Base-by-base conservation (phyloP, 2,888 invertebrate species). In the Cephus pygmeus region DNA sequence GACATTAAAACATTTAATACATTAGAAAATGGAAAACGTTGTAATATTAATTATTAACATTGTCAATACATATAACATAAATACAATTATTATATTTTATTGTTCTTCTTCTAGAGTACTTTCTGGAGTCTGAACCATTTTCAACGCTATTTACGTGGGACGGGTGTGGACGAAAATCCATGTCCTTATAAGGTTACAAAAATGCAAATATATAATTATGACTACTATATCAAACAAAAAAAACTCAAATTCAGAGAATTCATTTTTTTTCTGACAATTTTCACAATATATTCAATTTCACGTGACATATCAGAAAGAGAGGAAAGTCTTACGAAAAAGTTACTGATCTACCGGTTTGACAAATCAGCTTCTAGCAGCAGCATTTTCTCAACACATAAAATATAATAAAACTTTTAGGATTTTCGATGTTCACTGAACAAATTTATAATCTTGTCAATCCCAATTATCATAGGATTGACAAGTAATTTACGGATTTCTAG, bases 281-380 rank as follows among this genome's bases (percentile, higher is more conserved):
- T 34, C 12, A 23, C 23, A 30, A 34, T 3, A 12, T 4, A 34
- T 12, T 71, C 12, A 71, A 31, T 15, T 33, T 71, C 33, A 34
- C 12, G 71, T 71, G 30, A 33, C 31, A 30, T 34, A 71, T 34
- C 33, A 15, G 31, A 31, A 30, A 71, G 6, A 33, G 23, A 33
- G 9, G 71, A 4, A 31, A 23, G 0, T 31, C 69, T 30, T 31
- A 69, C 11, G 69, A 30, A 33, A 71, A 71, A 34, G 6, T 71
- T 34, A 34, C 33, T 12, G 15, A 71, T 33, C 71, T 33, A 71
- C 71, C 71, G 71, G 71, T 71, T 71, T 71, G 71, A 71, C 71
- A 71, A 71, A 31, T 12, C 31, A 34, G 34, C 33, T 71, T 71
- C 30, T 31, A 33, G 71, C 31, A 30, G 30, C 12, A 33, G 71